phyloP scores from a whole-genome alignment of 2,888 invertebrate species.

The Acleris emargana region DNA sequence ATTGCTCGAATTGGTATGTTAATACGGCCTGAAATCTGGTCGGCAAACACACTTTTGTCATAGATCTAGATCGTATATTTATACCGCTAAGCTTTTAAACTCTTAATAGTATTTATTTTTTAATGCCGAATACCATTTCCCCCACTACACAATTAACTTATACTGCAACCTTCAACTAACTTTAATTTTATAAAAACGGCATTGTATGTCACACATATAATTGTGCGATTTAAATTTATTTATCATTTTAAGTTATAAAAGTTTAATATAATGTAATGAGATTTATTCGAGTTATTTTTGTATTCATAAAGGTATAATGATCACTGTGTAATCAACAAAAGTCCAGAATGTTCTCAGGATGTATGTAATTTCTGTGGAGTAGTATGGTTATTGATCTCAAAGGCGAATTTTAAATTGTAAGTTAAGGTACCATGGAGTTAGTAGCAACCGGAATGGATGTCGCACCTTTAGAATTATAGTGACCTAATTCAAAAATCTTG shows the following conservation, averaged over 20 bases:
- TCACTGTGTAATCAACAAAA: conserved; percentile 38
- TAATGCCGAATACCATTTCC: not conserved
- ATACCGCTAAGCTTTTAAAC: too few species aligned
- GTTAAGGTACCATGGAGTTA: conserved; percentile 41
- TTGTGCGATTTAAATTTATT: conserved; percentile 36
- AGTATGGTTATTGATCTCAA: conserved; percentile 43
- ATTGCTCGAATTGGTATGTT: too few species aligned
- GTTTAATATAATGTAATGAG: conserved; percentile 72
- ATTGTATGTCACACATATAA: conserved; percentile 18
- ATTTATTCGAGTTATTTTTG: conserved; percentile 77
- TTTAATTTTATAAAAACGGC: not conserved
- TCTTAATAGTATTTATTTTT: not conserved
- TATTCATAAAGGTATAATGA: conserved; percentile 55
- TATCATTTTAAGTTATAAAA: conserved; percentile 55
- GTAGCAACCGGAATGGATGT: conserved; percentile 55
- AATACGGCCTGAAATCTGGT: too few species aligned
- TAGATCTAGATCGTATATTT: too few species aligned
- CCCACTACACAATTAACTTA: not conserved
- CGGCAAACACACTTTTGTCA: too few species aligned
- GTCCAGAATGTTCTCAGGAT: conserved; percentile 40
- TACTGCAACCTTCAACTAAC: not conserved
- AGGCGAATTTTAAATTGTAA: conserved; percentile 40
- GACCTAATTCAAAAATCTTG: too few species aligned
- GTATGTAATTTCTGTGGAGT: conserved; percentile 40
- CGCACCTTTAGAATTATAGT: too few species aligned